Conservation (phyloP, 2,888 invertebrate species). For the Euplagia quadripunctaria region DNA sequence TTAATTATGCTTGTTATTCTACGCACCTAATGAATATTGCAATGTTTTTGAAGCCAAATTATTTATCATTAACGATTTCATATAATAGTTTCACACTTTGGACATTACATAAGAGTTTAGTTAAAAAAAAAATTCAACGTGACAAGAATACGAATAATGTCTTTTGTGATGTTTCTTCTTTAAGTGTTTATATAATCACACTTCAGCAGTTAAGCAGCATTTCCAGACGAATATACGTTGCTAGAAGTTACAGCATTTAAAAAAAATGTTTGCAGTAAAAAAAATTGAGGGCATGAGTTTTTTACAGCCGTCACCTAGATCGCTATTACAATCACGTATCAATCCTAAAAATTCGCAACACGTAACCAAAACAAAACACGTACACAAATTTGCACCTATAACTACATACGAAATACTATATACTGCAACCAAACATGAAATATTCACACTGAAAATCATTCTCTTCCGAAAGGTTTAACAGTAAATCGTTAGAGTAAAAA, state of each 20-base stretch:
- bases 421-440: conserved; percentile 64
- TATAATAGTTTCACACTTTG: no score
- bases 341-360: conserved; percentile 41
- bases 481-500: conserved; percentile 77
- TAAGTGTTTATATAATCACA: no score
- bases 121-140: no score
- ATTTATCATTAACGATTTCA: no score
- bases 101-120: no score
- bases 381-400: conserved; percentile 38
- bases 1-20: neutral
- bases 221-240: no score
- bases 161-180: no score
- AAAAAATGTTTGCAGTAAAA: no score
- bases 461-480: conserved; percentile 72
- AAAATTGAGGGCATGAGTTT: neutral
- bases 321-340: conserved; percentile 33
- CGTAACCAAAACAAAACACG: conserved; percentile 48
- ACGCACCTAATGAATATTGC: neutral
- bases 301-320: conserved; percentile 7
- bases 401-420: conserved; percentile 21
- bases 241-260: no score
- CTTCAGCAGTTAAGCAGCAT: no score
- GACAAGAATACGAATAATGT: no score
- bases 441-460: conserved; percentile 68
- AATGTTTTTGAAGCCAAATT: neutral